A percentile compares a stretch with the other conserved stretches of the same genome.
Conservation (phyloP, 2,797 vertebrate species). For the Melanotaenia trifasciata region DNA sequence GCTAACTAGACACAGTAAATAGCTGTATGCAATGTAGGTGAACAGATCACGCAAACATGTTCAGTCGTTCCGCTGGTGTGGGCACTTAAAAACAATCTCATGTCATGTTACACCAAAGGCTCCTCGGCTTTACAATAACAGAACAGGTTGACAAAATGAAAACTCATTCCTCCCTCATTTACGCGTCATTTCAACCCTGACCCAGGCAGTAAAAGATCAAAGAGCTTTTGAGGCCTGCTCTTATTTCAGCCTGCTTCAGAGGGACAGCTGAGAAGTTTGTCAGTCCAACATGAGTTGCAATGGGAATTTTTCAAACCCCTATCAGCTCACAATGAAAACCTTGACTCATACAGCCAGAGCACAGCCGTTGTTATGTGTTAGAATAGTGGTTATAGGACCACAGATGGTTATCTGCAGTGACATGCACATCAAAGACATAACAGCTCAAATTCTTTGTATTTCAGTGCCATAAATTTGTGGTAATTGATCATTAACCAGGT, state of each 20-base stretch:
- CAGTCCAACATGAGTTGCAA: slow-evolving; percentile 75
- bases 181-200: slow-evolving; percentile 85
- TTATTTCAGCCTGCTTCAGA: slow-evolving; percentile 81
- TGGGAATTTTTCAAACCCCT: slow-evolving; percentile 70
- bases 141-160: slow-evolving; percentile 86
- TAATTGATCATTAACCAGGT: slow-evolving; percentile 40
- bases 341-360: slow-evolving; percentile 59
- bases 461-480: slow-evolving; percentile 38
- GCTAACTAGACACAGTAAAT: slow-evolving; percentile 79
- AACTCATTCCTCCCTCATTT: slow-evolving; percentile 87
- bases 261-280: slow-evolving; percentile 84
- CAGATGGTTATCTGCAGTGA: slow-evolving; percentile 71
- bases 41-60: slow-evolving; percentile 82
- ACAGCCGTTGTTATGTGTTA: slow-evolving; percentile 63
- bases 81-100: slow-evolving; percentile 85
- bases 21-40: slow-evolving; percentile 73
- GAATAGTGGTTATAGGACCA: slow-evolving; percentile 72
- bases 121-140: slow-evolving; percentile 86
- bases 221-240: slow-evolving; percentile 84
- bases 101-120: slow-evolving; percentile 80
- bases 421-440: slow-evolving; percentile 47
- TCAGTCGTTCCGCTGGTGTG: slow-evolving; percentile 75
- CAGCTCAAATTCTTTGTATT: slow-evolving; percentile 30
- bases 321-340: slow-evolving; percentile 63
- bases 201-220: slow-evolving; percentile 87